Evolutionary conservation across 2,797 vertebrate genomes (phyloP).

Genomic region (Otus scops): DNA sequence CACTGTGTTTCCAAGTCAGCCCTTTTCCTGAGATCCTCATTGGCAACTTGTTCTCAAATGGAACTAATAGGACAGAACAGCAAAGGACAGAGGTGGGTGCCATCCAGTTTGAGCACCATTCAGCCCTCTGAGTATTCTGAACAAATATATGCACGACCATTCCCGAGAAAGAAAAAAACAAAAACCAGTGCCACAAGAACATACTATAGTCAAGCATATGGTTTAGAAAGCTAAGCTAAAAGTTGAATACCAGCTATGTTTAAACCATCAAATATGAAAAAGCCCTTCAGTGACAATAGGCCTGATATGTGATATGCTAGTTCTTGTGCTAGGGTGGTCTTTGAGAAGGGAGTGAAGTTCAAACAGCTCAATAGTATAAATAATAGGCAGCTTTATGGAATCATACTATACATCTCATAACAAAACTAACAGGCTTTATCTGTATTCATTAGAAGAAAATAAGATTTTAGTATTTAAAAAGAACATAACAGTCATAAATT

Average conservation of each 20-base stretch:
- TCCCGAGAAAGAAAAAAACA: background rate
- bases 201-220: background rate
- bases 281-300: background rate
- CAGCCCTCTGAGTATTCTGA: background rate
- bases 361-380: background rate
- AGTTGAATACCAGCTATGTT: background rate
- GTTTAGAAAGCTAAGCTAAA: background rate
- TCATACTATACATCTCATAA: background rate
- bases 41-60: background rate
- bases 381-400: background rate
- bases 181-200: background rate
- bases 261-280: background rate
- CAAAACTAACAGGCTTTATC: background rate
- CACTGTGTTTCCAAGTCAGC: background rate
- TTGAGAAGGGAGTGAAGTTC: background rate
- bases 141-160: background rate
- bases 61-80: background rate
- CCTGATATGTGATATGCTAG: too few species aligned
- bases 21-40: background rate
- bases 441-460: background rate
- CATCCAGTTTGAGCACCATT: background rate
- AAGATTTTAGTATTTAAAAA: background rate
- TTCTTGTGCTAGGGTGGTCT: background rate
- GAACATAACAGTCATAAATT: background rate
- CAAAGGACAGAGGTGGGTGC: background rate